phyloP scores from a whole-genome alignment of 1,140 invertebrate genomes.

The Catajapyx aquilonaris region DNA sequence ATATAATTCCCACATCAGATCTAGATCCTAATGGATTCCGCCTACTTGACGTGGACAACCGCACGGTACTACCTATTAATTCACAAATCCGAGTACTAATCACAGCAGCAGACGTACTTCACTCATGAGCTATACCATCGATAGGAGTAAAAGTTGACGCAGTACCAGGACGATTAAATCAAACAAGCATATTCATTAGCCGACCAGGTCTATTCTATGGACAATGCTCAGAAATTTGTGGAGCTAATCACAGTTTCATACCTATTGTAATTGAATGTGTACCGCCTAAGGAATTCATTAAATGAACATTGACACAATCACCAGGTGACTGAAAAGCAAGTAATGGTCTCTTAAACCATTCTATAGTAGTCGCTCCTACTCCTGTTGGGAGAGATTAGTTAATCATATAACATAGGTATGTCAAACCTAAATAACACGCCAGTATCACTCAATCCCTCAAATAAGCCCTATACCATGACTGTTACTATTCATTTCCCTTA shows the following conservation, averaged over 20 bases:
- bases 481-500: too few species aligned
- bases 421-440: too few species aligned
- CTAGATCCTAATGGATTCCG: constrained; percentile 24
- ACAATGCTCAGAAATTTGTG: constrained; percentile 61
- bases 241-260: constrained; percentile 52
- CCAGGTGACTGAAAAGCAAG: constrained; percentile 38
- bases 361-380: too few species aligned
- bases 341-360: constrained; percentile 30
- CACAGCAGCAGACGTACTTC: constrained; percentile 39
- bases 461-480: too few species aligned
- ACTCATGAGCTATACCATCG: constrained; percentile 38
- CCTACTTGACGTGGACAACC: constrained; percentile 40
- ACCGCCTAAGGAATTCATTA: constrained; percentile 27
- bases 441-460: too few species aligned
- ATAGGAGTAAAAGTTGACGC: constrained; percentile 42
- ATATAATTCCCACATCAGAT: constrained; percentile 27
- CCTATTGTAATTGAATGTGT: constrained; percentile 41
- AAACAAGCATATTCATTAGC: constrained; percentile 30
- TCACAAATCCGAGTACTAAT: constrained; percentile 32
- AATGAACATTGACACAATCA: constrained; percentile 28
- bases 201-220: constrained; percentile 37
- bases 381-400: too few species aligned
- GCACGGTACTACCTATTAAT: constrained; percentile 29
- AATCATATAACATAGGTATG: too few species aligned
- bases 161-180: constrained; percentile 40